Evolutionary conservation across 2,797 vertebrate genomes (phyloP), one percentile per base, ranked within the genome.

Genomic region (Phrynocephalus forsythii): DNA sequence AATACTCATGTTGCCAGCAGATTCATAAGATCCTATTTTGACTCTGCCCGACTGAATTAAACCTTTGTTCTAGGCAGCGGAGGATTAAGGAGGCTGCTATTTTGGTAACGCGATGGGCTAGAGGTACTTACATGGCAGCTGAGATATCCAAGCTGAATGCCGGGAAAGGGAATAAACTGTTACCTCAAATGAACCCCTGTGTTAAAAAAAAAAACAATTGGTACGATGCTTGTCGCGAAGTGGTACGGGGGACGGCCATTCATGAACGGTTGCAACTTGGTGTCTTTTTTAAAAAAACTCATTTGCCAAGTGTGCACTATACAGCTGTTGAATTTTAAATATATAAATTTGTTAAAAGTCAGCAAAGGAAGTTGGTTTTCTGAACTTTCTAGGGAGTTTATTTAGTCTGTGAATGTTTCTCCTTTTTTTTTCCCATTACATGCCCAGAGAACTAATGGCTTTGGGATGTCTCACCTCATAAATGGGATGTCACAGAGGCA

Each of bases 11-110:
- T 94, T 95, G 95, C 97, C 97, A 97, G 91, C 92, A 92, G 93
- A 94, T 96, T 97, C 96, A 96, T 96, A 95, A 96, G 96, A 95
- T 94, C 94, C 95, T 95, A 96, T 96, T 95, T 95, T 95, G 95
- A 92, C 93, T 93, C 73, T 80, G 93, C 91, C 38, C 93, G 94
- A 90, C 93, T 97, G 96, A 96, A 96, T 95, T 2, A 10, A 95
- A 94, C 91, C 95, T 96, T 96, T 97, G 96, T 96, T 95, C 92
- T 85, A 91, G 93, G 16, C 94, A 95, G 96, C 94, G 85, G 83
- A 91, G 95, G 95, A 95, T 95, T 96, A 95, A 85, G 95, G 91
- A 94, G 96, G 93, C 95, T 95, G 95, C 96, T 97, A 96, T 96
- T 94, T 96, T 94, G 95, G 96, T 95, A 92, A 96, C 85, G 89